These are phyloP conservation scores for Halcyon malimbica DNA, from an alignment of 2,113 vertebrate species.

Conservation along the genomic window DNA sequence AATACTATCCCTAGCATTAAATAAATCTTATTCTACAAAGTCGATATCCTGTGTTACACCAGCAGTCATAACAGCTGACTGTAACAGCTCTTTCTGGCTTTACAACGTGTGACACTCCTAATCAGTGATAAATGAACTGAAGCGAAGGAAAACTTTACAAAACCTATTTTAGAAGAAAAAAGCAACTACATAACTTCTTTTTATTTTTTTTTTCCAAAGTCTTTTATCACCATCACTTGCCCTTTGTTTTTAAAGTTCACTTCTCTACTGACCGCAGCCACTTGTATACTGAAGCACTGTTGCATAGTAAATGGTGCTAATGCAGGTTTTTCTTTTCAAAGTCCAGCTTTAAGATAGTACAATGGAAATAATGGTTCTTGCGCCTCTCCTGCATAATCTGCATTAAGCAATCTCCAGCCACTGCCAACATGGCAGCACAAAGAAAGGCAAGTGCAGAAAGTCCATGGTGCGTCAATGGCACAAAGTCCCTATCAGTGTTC, in stretches of 20 bases:
- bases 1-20: not conserved
- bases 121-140: not conserved
- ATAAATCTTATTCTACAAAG: not conserved
- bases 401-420: not conserved
- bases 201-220: not conserved
- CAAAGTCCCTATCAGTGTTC: not conserved
- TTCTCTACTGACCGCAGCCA: not conserved
- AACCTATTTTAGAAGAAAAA: not conserved
- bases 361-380: not conserved
- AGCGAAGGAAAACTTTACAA: not conserved
- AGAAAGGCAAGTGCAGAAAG: not conserved
- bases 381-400: not conserved
- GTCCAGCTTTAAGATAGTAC: not conserved
- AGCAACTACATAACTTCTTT: not conserved
- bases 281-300: not conserved
- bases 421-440: not conserved
- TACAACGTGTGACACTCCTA: not conserved
- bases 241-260: not conserved
- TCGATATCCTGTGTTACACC: not conserved
- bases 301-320: not conserved
- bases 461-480: fast-evolving
- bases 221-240: not conserved
- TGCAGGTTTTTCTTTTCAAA: not conserved
- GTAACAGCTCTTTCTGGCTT: not conserved
- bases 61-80: not conserved